Percentiles rank a stretch among this genome's conserved stretches.
phyloP scores from a whole-genome alignment of 2,888 invertebrate species.

The Drosophila neoperkinsi region DNA sequence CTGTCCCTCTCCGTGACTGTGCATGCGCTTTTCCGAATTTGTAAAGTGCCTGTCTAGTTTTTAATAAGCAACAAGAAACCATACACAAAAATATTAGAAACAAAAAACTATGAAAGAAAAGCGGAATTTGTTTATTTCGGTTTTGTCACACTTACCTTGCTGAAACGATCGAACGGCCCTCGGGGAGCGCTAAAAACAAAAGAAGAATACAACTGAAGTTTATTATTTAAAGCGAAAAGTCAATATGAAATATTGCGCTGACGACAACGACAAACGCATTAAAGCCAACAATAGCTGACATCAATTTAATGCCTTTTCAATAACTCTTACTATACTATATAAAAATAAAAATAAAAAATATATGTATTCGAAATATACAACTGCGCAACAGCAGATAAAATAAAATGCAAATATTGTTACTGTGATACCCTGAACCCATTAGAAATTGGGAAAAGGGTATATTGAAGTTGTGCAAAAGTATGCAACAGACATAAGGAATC shows the following conservation, averaged over 20 bases:
- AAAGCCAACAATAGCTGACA: slow-evolving; percentile 57
- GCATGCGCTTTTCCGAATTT: slow-evolving; percentile 54
- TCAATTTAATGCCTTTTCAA: slow-evolving; percentile 67
- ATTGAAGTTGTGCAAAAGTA: background rate
- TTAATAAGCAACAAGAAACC: slow-evolving; percentile 62
- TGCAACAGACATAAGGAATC: background rate
- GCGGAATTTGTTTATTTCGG: slow-evolving; percentile 4
- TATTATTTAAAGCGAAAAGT: slow-evolving; percentile 60
- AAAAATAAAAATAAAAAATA: slow-evolving; percentile 24
- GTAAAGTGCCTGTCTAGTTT: slow-evolving; percentile 50
- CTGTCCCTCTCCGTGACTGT: background rate
- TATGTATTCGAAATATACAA: slow-evolving; percentile 19
- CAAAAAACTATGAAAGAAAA: background rate
- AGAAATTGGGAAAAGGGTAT: background rate
- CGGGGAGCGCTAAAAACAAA: slow-evolving; percentile 21
- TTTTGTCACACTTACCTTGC: slow-evolving; percentile 54
- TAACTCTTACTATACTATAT: background rate
- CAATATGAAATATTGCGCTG: slow-evolving; percentile 64
- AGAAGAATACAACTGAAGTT: slow-evolving; percentile 32
- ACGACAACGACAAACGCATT: slow-evolving; percentile 47
- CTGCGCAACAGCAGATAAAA: slow-evolving; percentile 64
- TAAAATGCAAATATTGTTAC: slow-evolving; percentile 62
- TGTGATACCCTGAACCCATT: slow-evolving; percentile 1
- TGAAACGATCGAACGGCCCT: slow-evolving; percentile 47
- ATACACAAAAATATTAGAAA: slow-evolving; percentile 8